These are phyloP conservation scores for Chelmon rostratus DNA, from an alignment of 2,797 vertebrate genomes.

Conservation along the genomic window DNA sequence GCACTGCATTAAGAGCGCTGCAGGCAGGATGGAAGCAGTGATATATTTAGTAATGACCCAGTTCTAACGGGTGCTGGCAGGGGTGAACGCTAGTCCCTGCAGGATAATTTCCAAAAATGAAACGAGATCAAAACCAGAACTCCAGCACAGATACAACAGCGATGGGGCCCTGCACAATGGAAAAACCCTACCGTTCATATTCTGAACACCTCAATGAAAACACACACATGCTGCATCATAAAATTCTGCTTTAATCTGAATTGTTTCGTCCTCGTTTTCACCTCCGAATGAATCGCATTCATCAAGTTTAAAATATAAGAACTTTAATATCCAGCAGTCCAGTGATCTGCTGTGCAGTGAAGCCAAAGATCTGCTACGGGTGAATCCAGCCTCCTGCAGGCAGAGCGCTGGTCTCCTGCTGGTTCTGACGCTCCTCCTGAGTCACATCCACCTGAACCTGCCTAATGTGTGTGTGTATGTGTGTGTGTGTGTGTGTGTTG, in stretches of 20 bases:
- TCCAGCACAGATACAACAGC: not conserved
- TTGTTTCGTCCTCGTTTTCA: not conserved
- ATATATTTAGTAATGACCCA: conserved; percentile 57
- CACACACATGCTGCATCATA: fast-evolving
- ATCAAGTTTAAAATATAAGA: no score
- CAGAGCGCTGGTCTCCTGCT: no score
- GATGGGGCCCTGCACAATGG: not conserved
- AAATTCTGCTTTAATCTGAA: not conserved
- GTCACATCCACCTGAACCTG: no score
- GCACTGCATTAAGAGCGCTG: not conserved
- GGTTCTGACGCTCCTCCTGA: no score
- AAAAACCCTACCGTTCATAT: not conserved
- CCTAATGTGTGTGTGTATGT: no score
- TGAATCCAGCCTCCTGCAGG: no score
- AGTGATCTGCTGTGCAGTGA: no score
- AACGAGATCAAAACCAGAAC: not conserved
- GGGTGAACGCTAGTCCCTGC: not conserved
- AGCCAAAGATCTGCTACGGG: no score
- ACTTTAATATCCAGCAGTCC: no score
- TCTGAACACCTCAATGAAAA: not conserved
- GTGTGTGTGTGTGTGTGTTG: no score
- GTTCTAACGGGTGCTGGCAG: conserved; percentile 24
- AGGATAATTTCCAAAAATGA: conserved; percentile 5
- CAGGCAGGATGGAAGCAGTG: not conserved
- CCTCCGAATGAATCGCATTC: not conserved